These are phyloP conservation scores for Puffinus mauretanicus DNA, from an alignment of 2,113 vertebrate genomes.

Conservation along the genomic window DNA sequence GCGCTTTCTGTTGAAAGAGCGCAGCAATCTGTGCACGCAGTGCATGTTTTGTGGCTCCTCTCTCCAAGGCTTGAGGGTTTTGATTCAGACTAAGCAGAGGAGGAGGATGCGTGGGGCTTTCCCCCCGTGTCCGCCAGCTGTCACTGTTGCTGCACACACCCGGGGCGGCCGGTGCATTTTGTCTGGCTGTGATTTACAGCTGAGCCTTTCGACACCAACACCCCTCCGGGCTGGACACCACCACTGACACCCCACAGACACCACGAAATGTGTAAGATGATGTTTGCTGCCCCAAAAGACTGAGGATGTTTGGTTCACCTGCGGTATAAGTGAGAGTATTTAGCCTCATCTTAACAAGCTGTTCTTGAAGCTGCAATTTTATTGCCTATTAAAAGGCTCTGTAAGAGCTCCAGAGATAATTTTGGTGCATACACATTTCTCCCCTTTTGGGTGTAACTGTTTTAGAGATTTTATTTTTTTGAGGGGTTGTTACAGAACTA, in stretches of 20 bases:
- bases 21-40: fast-evolving
- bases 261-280: fast-evolving
- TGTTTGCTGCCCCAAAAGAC: neutral
- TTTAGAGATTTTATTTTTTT: neutral
- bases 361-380: neutral
- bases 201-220: neutral
- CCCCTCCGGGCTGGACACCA: neutral
- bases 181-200: neutral
- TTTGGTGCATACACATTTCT: neutral
- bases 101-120: neutral
- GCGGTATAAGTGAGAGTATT: neutral
- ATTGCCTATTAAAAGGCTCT: neutral
- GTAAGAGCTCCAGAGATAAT: neutral
- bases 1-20: fast-evolving
- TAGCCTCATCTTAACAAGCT: neutral
- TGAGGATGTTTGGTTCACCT: neutral
- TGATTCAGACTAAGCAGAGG: neutral
- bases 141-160: slow-evolving; percentile 38
- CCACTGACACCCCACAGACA: too few relatives aligned
- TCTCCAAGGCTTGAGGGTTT: neutral
- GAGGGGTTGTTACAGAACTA: neutral
- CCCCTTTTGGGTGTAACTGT: neutral
- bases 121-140: slow-evolving; percentile 45
- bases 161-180: neutral
- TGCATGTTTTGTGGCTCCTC: neutral